Percentiles rank a stretch among this genome's conserved stretches.
Conservation (phyloP, 2,888 invertebrate species). For the Agrotis puta region DNA sequence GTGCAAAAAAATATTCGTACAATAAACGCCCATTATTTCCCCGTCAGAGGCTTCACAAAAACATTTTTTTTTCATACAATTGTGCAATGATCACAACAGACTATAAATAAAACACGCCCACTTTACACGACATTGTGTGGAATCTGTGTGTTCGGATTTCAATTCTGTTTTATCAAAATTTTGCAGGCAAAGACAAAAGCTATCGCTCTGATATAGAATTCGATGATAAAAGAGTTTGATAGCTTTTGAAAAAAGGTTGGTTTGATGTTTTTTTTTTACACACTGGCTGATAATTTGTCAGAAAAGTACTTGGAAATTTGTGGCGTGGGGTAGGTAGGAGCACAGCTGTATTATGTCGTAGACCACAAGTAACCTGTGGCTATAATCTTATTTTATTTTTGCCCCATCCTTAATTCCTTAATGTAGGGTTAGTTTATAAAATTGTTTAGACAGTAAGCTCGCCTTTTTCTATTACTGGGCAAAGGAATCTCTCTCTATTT, state of each 20-base stretch:
- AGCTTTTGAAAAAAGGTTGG: constrained; percentile 31
- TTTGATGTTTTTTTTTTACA: constrained; percentile 12
- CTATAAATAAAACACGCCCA: constrained; percentile 87
- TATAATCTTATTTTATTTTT: neutral
- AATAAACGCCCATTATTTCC: constrained; percentile 74
- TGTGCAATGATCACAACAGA: constrained; percentile 84
- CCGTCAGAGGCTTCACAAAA: constrained; percentile 72
- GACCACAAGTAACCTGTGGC: neutral
- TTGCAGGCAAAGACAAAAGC: constrained; percentile 66
- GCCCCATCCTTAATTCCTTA: neutral
- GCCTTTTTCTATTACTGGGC: no score
- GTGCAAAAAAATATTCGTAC: constrained; percentile 66
- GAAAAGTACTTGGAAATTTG: constrained; percentile 9
- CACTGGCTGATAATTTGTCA: constrained; percentile 10
- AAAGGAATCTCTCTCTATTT: no score
- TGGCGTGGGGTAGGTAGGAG: neutral
- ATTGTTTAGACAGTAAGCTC: neutral
- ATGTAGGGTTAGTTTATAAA: neutral
- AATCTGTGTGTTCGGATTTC: constrained; percentile 57
- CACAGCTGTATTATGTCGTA: neutral
- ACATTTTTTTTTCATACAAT: constrained; percentile 73
- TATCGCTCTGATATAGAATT: constrained; percentile 46
- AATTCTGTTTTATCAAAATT: constrained; percentile 67
- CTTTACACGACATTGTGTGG: constrained; percentile 67
- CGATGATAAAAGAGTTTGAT: constrained; percentile 44